Conservation (phyloP, 2,888 invertebrate genomes). For the Parasteatoda lunata region DNA sequence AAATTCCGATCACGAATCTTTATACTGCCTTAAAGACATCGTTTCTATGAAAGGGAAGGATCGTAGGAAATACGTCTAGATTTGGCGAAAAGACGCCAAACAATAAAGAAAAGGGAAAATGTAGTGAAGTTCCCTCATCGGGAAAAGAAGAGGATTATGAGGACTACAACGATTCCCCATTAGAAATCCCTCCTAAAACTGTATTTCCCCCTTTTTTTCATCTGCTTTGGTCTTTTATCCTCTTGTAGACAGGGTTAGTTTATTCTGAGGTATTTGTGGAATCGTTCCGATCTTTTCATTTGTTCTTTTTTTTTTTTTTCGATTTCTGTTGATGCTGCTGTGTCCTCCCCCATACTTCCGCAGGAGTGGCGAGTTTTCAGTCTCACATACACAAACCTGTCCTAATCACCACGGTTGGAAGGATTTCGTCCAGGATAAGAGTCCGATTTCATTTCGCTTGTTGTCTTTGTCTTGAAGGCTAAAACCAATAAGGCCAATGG, state of each 20-base stretch:
- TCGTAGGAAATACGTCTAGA: conserved; percentile 41
- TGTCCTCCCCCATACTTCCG: neutral
- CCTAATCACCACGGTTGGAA: neutral
- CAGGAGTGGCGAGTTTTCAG: neutral
- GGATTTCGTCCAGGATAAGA: neutral
- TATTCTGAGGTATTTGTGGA: conserved; percentile 41
- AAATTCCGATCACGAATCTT: conserved; percentile 43
- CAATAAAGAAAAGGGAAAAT: conserved; percentile 1
- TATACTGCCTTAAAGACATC: conserved; percentile 53
- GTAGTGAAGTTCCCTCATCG: neutral
- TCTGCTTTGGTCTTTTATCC: conserved; percentile 5
- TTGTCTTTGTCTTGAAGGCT: neutral
- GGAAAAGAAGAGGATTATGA: conserved; percentile 32
- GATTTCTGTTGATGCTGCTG: neutral
- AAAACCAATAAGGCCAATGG: conserved; percentile 3
- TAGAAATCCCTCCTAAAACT: conserved; percentile 46
- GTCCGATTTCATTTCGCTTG: conserved; percentile 1
- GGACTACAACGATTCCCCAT: conserved; percentile 54
- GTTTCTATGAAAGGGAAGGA: conserved; percentile 46
- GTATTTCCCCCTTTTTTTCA: conserved; percentile 28
- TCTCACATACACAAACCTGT: conserved; percentile 2
- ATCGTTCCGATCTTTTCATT: conserved; percentile 21
- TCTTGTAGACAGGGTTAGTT: conserved; percentile 28
- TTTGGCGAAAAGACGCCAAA: neutral
- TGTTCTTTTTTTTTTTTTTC: neutral